phyloP scores from a whole-genome alignment of 1,140 invertebrate genomes.

The silkworm (Bombyx mori) region DNA sequence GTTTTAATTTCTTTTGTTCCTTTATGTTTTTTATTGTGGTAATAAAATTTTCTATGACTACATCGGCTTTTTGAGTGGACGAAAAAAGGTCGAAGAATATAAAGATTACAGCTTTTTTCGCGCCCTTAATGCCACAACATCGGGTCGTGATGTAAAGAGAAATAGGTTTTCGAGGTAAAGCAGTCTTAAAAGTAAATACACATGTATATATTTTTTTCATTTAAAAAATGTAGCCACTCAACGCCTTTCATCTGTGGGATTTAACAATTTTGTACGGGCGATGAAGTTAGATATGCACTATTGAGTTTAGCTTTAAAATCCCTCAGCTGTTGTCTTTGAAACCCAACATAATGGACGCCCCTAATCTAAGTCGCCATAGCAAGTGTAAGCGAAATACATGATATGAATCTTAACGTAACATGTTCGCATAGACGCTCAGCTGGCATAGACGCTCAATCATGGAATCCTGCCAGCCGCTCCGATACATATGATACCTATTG shows the following conservation, averaged over 20 bases:
- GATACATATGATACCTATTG: background rate
- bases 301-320: too few species aligned
- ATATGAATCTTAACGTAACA: conserved; percentile 15
- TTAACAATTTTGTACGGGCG: too few species aligned
- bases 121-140: conserved; percentile 1
- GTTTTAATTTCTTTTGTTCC: too few species aligned
- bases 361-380: too few species aligned
- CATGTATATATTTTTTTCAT: too few species aligned
- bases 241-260: too few species aligned
- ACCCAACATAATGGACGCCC: too few species aligned
- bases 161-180: too few species aligned
- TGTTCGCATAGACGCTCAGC: conserved; percentile 24
- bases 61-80: conserved; percentile 2
- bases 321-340: too few species aligned
- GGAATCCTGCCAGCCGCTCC: conserved; percentile 27
- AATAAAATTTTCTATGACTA: conserved; percentile 5
- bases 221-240: too few species aligned
- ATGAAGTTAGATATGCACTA: too few species aligned
- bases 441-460: conserved; percentile 22
- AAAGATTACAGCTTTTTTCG: conserved; percentile 5
- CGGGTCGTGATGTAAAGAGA: background rate
- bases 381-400: background rate
- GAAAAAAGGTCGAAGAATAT: conserved; percentile 5
- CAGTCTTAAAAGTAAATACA: too few species aligned
- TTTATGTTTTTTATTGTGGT: conserved; percentile 1